A percentile compares a stretch with the other conserved stretches of the same genome.
Evolutionary conservation across 2,113 vertebrate genomes (phyloP).

Genomic region (Solea senegalensis): DNA sequence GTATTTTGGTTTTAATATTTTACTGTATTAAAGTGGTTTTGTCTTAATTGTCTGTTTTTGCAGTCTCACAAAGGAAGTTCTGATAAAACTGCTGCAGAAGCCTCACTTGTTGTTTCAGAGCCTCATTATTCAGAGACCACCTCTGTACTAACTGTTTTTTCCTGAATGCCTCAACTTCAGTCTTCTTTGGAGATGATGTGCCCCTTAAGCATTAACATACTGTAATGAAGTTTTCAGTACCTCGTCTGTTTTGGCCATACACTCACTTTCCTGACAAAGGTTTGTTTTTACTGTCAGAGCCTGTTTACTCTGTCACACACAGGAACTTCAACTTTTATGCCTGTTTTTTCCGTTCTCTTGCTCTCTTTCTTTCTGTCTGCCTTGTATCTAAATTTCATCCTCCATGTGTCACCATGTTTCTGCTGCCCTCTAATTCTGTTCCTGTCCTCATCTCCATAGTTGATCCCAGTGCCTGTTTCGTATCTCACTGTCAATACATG

Average conservation of each 20-base stretch:
- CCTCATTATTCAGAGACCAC: too few species aligned
- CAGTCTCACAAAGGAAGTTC: slow-evolving; percentile 47
- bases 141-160: too few species aligned
- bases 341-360: slow-evolving; percentile 23
- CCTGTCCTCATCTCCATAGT: slow-evolving; percentile 7
- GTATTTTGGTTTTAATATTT: not conserved
- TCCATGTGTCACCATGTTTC: slow-evolving; percentile 23
- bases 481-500: slow-evolving; percentile 26
- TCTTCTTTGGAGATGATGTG: not conserved
- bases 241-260: slow-evolving; percentile 19
- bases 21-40: slow-evolving; percentile 8
- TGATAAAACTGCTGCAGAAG: slow-evolving; percentile 44
- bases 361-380: not conserved
- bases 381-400: slow-evolving; percentile 33
- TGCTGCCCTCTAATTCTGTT: slow-evolving; percentile 29
- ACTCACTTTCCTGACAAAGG: not conserved
- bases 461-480: slow-evolving; percentile 12
- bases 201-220: not conserved
- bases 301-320: slow-evolving; percentile 15
- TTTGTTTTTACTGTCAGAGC: slow-evolving; percentile 5
- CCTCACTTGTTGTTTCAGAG: slow-evolving; percentile 9
- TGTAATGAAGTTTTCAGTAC: slow-evolving; percentile 3
- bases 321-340: slow-evolving; percentile 34
- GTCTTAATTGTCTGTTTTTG: slow-evolving; percentile 18
- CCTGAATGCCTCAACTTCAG: too few species aligned